Evolutionary conservation across 2,888 invertebrate genomes (phyloP), one percentile per base, ranked within the genome.

Genomic region (Nemoura dubitans): DNA sequence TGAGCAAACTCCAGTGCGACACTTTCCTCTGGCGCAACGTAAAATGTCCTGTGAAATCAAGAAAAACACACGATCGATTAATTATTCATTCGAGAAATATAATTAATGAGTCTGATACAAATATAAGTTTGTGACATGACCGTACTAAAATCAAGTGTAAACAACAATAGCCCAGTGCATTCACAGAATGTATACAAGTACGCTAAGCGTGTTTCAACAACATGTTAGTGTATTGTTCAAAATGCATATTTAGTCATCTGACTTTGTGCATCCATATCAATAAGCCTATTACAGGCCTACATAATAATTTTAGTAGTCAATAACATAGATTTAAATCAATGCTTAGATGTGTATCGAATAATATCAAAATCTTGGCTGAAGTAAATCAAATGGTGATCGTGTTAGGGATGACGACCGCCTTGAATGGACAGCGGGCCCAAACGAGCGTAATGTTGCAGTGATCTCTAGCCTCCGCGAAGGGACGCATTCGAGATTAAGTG

Each of bases 91-190:
- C 27, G 84, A 84, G 59, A 84, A 84, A 84, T 76, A 84, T 84
- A 84, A 84, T 83, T 84, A 84, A 84, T 84, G 84, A 76, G 84
- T 84, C 84, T 84, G 84, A 84, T 84, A 84, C 84, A 76, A 84
- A 84, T 84, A 84, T 84, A 84, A 28, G 59, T 84, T 59, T 84
- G 84, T 84, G 84, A 84, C 25, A 83, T 76, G 29, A 84, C 59
- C 76, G 21, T 78, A 2, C 25, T 78, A 76, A 28, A 14, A 76
- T 27, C n/a, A 43, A 84, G 59, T 26, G 26, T 59, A 59, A 83
- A 27, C 43, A 83, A 43, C 83, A 83, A 83, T 83, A 84, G 84
- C 76, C 84, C 76, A 25, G 1, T 59, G 76, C 84, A 76, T 76
- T 84, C 43, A 5, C 29, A 81, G 29, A 30, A 81, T 81, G 81